Percentiles rank a stretch among this genome's conserved stretches.
Conservation (phyloP, 2,113 vertebrate genomes). For the Sturnira hondurensis region DNA sequence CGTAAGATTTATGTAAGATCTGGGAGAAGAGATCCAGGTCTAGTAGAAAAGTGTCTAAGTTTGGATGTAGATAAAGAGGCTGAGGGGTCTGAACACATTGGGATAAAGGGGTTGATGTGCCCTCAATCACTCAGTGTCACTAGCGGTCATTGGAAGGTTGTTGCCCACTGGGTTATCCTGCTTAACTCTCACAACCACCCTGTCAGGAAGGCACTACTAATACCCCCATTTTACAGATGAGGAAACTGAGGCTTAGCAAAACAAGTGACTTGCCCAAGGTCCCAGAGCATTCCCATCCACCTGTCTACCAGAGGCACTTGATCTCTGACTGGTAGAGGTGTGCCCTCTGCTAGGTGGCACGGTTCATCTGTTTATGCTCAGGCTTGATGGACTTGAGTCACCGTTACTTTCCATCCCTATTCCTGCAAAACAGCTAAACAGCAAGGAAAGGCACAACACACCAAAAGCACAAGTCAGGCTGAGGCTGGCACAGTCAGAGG, state of each 20-base stretch:
- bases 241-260: background rate
- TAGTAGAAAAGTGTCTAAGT: background rate
- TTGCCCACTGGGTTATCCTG: fast-evolving
- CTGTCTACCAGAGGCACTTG: background rate
- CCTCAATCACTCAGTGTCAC: background rate
- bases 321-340: background rate
- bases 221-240: background rate
- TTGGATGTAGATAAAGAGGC: background rate
- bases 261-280: background rate
- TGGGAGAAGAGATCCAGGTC: background rate
- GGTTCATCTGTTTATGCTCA: background rate
- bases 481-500: background rate
- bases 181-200: background rate
- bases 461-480: background rate
- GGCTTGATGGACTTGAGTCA: background rate
- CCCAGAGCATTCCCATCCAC: background rate
- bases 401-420: background rate
- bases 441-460: background rate
- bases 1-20: background rate
- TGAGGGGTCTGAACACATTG: background rate
- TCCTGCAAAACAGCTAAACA: background rate
- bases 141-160: background rate
- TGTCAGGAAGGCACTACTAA: background rate
- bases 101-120: background rate
- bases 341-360: background rate